Evolutionary conservation across 2,113 vertebrate genomes (phyloP).

Genomic region (Cavia porcellus): DNA sequence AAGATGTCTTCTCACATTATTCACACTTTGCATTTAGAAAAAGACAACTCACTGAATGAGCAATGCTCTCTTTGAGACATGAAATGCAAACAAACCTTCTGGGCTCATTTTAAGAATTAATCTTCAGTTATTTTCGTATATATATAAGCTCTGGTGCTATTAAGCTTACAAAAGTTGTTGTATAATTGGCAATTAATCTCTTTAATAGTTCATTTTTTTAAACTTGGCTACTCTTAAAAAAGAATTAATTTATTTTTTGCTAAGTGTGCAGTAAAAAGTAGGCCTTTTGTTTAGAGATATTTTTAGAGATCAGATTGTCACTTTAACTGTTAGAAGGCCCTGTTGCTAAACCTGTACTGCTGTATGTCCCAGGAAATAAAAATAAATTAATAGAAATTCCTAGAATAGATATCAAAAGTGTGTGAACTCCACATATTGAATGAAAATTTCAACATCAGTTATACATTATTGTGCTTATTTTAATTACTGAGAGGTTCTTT

Average conservation of each 20-base stretch:
- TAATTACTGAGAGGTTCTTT: constrained; percentile 73
- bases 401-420: background rate
- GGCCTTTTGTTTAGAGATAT: background rate
- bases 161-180: background rate
- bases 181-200: background rate
- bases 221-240: background rate
- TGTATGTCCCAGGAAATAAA: background rate
- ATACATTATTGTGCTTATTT: constrained; percentile 1
- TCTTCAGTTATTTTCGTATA: background rate
- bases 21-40: background rate
- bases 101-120: background rate
- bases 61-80: background rate
- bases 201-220: background rate
- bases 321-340: background rate
- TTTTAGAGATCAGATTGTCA: constrained; percentile 3
- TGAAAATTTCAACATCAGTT: background rate
- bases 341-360: background rate
- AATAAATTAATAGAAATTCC: constrained; percentile 29
- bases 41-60: background rate
- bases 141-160: background rate
- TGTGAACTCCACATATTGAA: background rate
- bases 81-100: background rate
- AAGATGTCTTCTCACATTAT: background rate
- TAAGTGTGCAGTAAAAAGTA: background rate
- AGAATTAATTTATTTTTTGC: background rate